Evolutionary conservation across 2,888 invertebrate species (phyloP), one percentile per base, ranked within the genome.

Genomic region (Autographa pulchrina): DNA sequence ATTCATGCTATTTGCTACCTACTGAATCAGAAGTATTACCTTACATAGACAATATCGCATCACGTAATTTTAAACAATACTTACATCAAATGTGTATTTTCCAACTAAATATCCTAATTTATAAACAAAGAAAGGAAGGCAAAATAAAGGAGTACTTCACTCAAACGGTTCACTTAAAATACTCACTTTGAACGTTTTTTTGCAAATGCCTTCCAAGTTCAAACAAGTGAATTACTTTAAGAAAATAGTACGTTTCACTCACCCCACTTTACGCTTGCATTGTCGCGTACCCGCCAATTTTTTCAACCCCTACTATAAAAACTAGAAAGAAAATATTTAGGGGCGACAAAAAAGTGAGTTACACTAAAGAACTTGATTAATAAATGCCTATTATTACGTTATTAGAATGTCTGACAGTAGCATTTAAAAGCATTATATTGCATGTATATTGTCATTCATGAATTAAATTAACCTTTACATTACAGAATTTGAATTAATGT

Each of bases 141-240:
- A 77, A 68, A 63, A 63, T 65, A 59, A 63, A 68, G 62, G 41
- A 11, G 20, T 20, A 9, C 48, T 20, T 61, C 65, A 16, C 56
- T 56, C 65, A 60, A 73, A 77, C 67, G 70, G 70, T 75, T 71
- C 67, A 72, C 74, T 67, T 65, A 62, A 52, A 73, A 70, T 62
- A 66, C 54, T 25, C 54, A 56, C 72, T 70, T 70, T 62, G 59
- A 71, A 80, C 67, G 78, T 82, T 81, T 81, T n/a, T 72, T 72
- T 64, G 61, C 72, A 77, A 82, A 81, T 83, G 74, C 74, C 67
- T 20, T 72, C 77, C 63, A 75, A 84, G 75, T 74, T 79, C 82
- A 77, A 84, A 81, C 84, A 85, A 85, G 82, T 80, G 85, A 81
- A 85, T 84, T 84, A 83, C 85, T 85, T 81, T 85, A 78, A 70